Conservation (phyloP, 1,140 invertebrate species). For the Chionoecetes opilio region DNA sequence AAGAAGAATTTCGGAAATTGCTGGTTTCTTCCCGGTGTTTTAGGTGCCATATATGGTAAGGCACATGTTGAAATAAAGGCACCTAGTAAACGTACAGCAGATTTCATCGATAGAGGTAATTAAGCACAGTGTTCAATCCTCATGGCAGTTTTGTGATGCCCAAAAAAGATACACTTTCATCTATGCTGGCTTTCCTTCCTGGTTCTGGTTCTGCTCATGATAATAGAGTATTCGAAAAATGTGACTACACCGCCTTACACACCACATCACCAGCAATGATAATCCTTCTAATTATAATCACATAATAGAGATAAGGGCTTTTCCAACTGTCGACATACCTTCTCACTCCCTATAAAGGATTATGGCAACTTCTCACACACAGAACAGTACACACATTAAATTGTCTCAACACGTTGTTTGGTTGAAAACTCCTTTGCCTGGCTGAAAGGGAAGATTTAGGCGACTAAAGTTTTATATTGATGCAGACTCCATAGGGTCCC, state of each 20-base stretch:
- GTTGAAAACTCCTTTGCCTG: neutral
- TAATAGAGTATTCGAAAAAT: neutral
- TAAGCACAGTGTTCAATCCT: neutral
- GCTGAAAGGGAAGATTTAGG: neutral
- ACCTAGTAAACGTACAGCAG: neutral
- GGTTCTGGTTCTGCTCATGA: neutral
- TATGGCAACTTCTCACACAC: neutral
- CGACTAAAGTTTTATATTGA: neutral
- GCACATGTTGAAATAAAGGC: neutral
- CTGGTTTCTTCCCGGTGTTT: neutral
- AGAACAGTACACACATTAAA: neutral
- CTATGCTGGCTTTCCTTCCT: no score
- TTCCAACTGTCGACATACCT: no score
- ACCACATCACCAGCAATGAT: neutral
- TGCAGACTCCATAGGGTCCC: neutral
- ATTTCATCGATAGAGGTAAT: neutral
- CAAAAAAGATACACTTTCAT: neutral
- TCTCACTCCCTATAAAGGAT: neutral
- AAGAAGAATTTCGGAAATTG: neutral
- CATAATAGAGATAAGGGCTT: neutral
- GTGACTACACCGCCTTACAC: neutral
- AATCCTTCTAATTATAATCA: neutral
- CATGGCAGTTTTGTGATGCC: neutral
- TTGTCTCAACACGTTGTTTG: neutral
- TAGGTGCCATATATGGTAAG: neutral